phyloP scores from a whole-genome alignment of 2,888 invertebrate genomes.

The Drosophila mercatorum region DNA sequence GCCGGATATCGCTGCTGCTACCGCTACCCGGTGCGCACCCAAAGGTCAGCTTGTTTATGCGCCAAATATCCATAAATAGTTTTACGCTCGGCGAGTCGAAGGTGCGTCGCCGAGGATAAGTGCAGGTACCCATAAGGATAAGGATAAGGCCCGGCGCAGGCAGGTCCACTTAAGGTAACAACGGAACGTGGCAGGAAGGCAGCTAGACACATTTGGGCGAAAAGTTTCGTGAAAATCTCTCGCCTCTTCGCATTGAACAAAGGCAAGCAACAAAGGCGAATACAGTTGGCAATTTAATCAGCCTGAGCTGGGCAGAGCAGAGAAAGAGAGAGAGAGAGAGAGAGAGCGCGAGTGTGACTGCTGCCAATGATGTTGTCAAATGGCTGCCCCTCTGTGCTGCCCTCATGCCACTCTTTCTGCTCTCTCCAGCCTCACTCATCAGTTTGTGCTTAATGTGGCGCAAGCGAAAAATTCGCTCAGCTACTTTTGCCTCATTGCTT shows the following conservation, averaged over 20 bases:
- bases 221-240: slow-evolving; percentile 32
- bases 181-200: slow-evolving; percentile 35
- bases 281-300: slow-evolving; percentile 71
- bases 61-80: slow-evolving; percentile 78
- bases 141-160: slow-evolving; percentile 53
- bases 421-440: slow-evolving; percentile 3
- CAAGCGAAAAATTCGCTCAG: slow-evolving; percentile 62
- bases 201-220: slow-evolving; percentile 74
- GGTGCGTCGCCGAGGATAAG: slow-evolving; percentile 61
- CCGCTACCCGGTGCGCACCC: slow-evolving; percentile 36
- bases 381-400: slow-evolving; percentile 45
- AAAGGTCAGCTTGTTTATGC: slow-evolving; percentile 77
- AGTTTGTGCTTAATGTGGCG: slow-evolving; percentile 72
- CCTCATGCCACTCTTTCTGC: slow-evolving; percentile 7
- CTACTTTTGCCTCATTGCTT: slow-evolving; percentile 59
- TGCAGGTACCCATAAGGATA: slow-evolving; percentile 37
- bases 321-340: neutral
- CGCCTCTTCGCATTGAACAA: slow-evolving; percentile 57
- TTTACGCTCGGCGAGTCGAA: slow-evolving; percentile 59
- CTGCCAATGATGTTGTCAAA: slow-evolving; percentile 74
- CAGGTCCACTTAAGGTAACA: slow-evolving; percentile 65
- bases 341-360: slow-evolving; percentile 26
- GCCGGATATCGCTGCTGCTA: slow-evolving; percentile 5
- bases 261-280: slow-evolving; percentile 61
- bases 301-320: slow-evolving; percentile 24